phyloP scores from a whole-genome alignment of 2,888 invertebrate genomes.

The Campaea margaritaria region DNA sequence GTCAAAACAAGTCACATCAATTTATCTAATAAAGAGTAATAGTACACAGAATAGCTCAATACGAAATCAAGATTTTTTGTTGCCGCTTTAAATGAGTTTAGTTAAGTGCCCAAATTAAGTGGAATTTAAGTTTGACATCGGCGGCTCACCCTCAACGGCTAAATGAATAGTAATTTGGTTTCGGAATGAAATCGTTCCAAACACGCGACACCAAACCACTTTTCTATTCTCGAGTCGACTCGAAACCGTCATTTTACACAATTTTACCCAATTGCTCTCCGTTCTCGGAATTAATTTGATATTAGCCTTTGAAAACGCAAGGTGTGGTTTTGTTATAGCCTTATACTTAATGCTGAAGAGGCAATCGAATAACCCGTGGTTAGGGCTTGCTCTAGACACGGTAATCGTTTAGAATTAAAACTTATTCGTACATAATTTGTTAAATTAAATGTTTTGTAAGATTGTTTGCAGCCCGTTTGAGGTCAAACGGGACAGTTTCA shows the following conservation, averaged over 20 bases:
- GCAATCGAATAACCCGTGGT: constrained; percentile 76
- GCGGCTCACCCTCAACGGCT: constrained; percentile 75
- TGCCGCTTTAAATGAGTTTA: constrained; percentile 33
- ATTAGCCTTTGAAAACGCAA: constrained; percentile 84
- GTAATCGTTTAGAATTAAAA: constrained; percentile 72
- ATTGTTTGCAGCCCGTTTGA: constrained; percentile 28
- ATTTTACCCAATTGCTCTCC: constrained; percentile 84
- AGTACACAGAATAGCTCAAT: constrained; percentile 24
- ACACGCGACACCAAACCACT: constrained; percentile 84
- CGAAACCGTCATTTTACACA: constrained; percentile 84
- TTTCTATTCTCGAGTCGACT: constrained; percentile 81
- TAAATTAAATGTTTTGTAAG: constrained; percentile 52
- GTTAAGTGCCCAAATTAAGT: constrained; percentile 62
- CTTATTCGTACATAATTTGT: constrained; percentile 63
- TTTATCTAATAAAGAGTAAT: constrained; percentile 4
- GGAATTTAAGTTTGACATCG: constrained; percentile 77
- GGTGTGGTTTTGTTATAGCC: constrained; percentile 79
- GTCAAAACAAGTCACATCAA: background rate
- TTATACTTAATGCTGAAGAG: constrained; percentile 78
- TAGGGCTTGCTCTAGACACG: constrained; percentile 71
- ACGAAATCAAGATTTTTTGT: constrained; percentile 36
- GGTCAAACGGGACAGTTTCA: constrained; percentile 34
- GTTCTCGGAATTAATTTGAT: constrained; percentile 84
- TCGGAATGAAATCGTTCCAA: constrained; percentile 82
- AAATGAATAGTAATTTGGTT: constrained; percentile 85